A percentile compares a stretch with the other conserved stretches of the same genome.
phyloP scores from a whole-genome alignment of 1,140 invertebrate genomes.

The Drosophila carrolli region DNA sequence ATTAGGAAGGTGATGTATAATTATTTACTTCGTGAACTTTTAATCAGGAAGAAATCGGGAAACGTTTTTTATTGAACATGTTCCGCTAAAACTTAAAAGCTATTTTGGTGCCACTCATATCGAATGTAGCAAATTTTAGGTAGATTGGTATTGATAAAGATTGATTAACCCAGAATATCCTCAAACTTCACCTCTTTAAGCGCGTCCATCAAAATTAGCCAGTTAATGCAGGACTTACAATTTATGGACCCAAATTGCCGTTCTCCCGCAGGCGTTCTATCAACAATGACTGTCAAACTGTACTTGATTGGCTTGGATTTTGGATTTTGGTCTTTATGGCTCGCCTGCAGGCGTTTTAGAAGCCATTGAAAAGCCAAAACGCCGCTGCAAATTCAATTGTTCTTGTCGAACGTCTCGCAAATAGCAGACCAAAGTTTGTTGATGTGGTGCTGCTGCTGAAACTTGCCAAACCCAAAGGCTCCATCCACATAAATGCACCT shows the following conservation, averaged over 20 bases:
- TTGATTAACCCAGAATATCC: no score
- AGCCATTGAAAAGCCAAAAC: conserved; percentile 34
- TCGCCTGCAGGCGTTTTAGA: conserved; percentile 27
- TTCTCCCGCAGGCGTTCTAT: not conserved
- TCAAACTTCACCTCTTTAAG: not conserved
- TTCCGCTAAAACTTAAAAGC: not conserved
- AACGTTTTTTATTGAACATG: not conserved
- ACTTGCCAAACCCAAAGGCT: conserved; percentile 9
- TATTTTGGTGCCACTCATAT: not conserved
- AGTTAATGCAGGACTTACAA: conserved; percentile 22
- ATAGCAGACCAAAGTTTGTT: conserved; percentile 37
- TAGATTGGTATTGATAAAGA: no score
- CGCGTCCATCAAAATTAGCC: conserved; percentile 17
- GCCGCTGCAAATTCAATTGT: conserved; percentile 71
- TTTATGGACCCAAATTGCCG: conserved; percentile 8
- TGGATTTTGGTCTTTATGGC: conserved; percentile 10
- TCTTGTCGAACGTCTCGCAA: conserved; percentile 67
- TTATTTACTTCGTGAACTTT: not conserved
- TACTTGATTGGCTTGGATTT: conserved; percentile 11
- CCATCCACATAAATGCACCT: conserved; percentile 64
- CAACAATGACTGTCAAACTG: conserved; percentile 49
- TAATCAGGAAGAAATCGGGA: not conserved
- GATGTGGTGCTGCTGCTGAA: conserved; percentile 22
- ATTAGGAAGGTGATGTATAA: conserved; percentile 4
- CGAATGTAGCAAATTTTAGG: no score